Conservation (phyloP, 1,140 invertebrate species). For the Drosophila seguyi region DNA sequence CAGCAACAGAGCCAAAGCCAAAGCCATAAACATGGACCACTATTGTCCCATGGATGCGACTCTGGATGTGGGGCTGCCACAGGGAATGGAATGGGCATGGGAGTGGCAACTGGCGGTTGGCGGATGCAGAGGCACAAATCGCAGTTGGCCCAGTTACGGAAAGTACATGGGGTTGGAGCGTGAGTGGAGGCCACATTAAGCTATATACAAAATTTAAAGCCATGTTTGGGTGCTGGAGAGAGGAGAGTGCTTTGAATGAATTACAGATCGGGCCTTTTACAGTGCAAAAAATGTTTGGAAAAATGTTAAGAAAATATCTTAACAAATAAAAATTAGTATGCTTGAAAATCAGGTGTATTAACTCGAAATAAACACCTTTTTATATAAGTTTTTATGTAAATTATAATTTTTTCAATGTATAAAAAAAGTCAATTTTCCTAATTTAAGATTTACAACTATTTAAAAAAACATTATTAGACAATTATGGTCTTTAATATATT, state of each 20-base stretch:
- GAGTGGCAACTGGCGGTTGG: slow-evolving; percentile 9
- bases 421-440: too few species aligned
- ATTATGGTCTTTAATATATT: too few species aligned
- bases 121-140: slow-evolving; percentile 48
- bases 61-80: slow-evolving; percentile 10
- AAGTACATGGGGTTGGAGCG: slow-evolving; percentile 14
- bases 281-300: too few species aligned
- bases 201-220: slow-evolving; percentile 11
- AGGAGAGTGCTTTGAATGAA: slow-evolving; percentile 2
- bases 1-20: slow-evolving; percentile 26
- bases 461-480: too few species aligned
- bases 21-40: slow-evolving; percentile 49
- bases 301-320: too few species aligned
- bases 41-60: slow-evolving; percentile 39
- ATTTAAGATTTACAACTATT: too few species aligned
- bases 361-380: too few species aligned
- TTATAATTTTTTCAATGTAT: too few species aligned
- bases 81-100: background rate
- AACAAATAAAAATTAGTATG: too few species aligned
- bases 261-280: slow-evolving; percentile 1
- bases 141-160: slow-evolving; percentile 38
- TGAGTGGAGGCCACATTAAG: background rate
- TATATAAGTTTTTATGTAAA: too few species aligned
- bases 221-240: background rate
- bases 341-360: too few species aligned